Evolutionary conservation across 2,888 invertebrate species (phyloP).

Genomic region (Prosapia bicincta): DNA sequence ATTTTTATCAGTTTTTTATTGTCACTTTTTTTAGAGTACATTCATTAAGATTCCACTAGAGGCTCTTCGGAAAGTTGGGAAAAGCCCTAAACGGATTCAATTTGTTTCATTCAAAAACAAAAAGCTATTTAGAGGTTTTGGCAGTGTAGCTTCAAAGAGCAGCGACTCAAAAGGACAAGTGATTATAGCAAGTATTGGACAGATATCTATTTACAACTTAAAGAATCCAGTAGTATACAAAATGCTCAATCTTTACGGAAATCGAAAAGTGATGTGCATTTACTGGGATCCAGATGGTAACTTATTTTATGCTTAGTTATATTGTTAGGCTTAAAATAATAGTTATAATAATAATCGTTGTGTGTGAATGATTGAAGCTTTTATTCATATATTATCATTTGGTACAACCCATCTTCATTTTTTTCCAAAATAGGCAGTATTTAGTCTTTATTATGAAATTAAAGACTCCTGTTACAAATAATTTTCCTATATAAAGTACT

Average conservation of each 20-base stretch:
- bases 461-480: too few relatives aligned
- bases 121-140: constrained; percentile 15
- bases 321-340: too few relatives aligned
- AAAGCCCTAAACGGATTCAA: constrained; percentile 10
- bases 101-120: constrained; percentile 24
- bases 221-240: constrained; percentile 19
- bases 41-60: constrained; percentile 16
- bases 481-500: too few relatives aligned
- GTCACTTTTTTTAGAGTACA: background rate
- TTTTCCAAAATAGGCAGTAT: too few relatives aligned
- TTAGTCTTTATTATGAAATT: too few relatives aligned
- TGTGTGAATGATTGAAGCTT: too few relatives aligned
- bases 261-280: constrained; percentile 13
- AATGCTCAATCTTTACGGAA: constrained; percentile 3
- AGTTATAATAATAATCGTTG: too few relatives aligned
- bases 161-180: constrained; percentile 1
- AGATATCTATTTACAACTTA: constrained; percentile 13
- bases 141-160: background rate
- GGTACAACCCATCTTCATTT: too few relatives aligned
- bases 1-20: too few relatives aligned
- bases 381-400: too few relatives aligned
- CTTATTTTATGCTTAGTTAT: too few relatives aligned
- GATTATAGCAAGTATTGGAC: constrained; percentile 15
- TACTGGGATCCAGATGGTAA: constrained; percentile 24
- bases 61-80: constrained; percentile 6